Evolutionary conservation across 2,888 invertebrate species (phyloP), one percentile per base, ranked within the genome.

Genomic region (Anagyrus pseudococci): DNA sequence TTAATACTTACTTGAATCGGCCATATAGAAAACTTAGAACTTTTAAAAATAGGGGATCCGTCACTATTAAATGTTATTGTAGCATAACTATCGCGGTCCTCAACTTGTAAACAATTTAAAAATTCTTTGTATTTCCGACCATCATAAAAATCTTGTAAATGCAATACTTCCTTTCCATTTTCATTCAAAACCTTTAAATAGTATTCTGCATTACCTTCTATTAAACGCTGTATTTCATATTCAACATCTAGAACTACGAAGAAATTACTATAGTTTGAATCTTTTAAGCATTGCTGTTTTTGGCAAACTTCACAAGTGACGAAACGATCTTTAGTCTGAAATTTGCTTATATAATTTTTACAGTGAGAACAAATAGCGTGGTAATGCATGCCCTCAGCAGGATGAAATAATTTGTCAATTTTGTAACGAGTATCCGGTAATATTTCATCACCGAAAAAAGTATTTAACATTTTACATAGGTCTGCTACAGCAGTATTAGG

Each of bases 1-100:
- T 68, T 70, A 3, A 59, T 25, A 17, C 62, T 56, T 26, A 58
- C 17, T 54, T 57, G 60, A 29, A 59, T 57, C 15, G 67, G 61
- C 64, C 67, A 67, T 43, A 64, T 60, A 6, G 48, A 37, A 43
- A n/a, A 61, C 22, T 46, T 56, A 4, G 55, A 58, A 43, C 52
- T 55, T 13, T 61, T 43, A 25, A 67, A 67, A 25, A 67, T 8
- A 29, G 63, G 67, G 0, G 54, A 46, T 10, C 66, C 66, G 22
- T 67, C 67, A 8, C 7, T 43, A 15, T 43, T 43, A 19, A 43
- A 43, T 17, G 6, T 43, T 4, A 15, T 17, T 43, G 43, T 43
- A 7, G n/a, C 43, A 43, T 15, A 43, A 4, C 7, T 43, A 4
- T 17, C 43, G 4, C n/a, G 6, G 6, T 43, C 43, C 4, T 4